A percentile compares a stretch with the other conserved stretches of the same genome.
phyloP scores from a whole-genome alignment of 1,140 invertebrate genomes.

The Atta texana region DNA sequence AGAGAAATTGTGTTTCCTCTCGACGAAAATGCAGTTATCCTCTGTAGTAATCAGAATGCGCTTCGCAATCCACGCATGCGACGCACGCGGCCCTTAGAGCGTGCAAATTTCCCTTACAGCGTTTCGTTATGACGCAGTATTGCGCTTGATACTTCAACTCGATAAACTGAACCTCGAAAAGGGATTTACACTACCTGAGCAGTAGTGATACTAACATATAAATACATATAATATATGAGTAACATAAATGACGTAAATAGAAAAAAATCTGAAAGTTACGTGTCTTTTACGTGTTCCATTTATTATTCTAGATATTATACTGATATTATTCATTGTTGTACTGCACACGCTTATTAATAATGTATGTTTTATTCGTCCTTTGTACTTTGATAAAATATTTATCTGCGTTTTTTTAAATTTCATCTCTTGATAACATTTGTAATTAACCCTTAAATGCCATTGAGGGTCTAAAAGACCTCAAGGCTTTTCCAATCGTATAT shows the following conservation, averaged over 20 bases:
- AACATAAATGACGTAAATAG: not conserved
- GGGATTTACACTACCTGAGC: conserved; percentile 11
- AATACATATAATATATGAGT: not conserved
- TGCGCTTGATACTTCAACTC: conserved; percentile 18
- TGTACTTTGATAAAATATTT: conserved; percentile 11
- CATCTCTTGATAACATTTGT: no score
- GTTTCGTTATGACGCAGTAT: conserved; percentile 10
- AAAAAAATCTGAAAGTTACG: not conserved
- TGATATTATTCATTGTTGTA: conserved; percentile 18
- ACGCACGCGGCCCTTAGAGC: not conserved
- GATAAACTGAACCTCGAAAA: conserved; percentile 52
- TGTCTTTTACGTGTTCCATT: not conserved
- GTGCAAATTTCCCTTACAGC: conserved; percentile 27
- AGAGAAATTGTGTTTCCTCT: conserved; percentile 14
- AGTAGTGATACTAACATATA: not conserved
- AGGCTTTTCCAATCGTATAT: no score
- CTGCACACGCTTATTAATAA: conserved; percentile 8
- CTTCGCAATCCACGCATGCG: conserved; percentile 23
- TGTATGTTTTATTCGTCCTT: not conserved
- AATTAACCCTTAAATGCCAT: no score
- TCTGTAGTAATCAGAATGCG: conserved; percentile 63
- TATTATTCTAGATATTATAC: not conserved
- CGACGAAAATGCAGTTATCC: conserved; percentile 61
- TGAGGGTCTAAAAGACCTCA: no score
- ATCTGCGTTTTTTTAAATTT: not conserved